Conservation (phyloP, 2,113 vertebrate genomes). For the Bungarus multicinctus region DNA sequence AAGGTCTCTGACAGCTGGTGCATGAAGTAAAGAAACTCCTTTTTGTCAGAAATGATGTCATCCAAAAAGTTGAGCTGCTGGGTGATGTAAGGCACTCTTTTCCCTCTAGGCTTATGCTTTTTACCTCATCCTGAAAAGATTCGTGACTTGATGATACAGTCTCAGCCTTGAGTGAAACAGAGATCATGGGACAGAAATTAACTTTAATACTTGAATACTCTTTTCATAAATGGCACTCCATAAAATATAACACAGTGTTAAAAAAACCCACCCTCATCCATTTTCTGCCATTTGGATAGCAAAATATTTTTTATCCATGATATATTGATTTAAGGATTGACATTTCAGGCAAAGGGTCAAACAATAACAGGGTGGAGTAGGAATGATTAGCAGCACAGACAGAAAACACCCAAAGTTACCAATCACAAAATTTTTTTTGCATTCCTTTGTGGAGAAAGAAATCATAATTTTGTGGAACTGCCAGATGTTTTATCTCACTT, state of each 20-base stretch:
- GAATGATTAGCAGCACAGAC: background rate
- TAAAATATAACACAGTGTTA: slow-evolving; percentile 22
- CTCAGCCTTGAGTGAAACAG: slow-evolving; percentile 55
- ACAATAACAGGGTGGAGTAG: slow-evolving; percentile 15
- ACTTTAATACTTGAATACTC: slow-evolving; percentile 61
- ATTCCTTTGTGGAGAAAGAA: slow-evolving; percentile 38
- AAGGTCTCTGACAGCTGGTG: slow-evolving; percentile 39
- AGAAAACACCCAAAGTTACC: slow-evolving; percentile 13
- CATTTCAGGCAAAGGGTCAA: background rate
- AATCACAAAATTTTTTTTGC: background rate
- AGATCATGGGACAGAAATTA: slow-evolving; percentile 65
- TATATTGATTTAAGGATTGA: rapidly evolving
- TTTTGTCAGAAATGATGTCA: slow-evolving; percentile 39
- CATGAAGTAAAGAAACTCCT: slow-evolving; percentile 40
- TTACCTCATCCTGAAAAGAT: slow-evolving; percentile 74
- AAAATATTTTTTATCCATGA: slow-evolving; percentile 19
- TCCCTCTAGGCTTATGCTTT: slow-evolving; percentile 47
- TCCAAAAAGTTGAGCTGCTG: slow-evolving; percentile 54
- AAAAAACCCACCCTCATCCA: background rate
- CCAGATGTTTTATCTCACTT: slow-evolving; percentile 4
- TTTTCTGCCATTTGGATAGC: background rate
- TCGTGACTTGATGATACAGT: slow-evolving; percentile 53
- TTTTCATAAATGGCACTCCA: slow-evolving; percentile 58
- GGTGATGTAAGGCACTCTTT: slow-evolving; percentile 59
- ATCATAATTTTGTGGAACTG: background rate